A percentile compares a stretch with the other conserved stretches of the same genome.
These are phyloP conservation scores for Xerus inauris DNA, from an alignment of 2,113 vertebrate genomes.

Conservation along the genomic window DNA sequence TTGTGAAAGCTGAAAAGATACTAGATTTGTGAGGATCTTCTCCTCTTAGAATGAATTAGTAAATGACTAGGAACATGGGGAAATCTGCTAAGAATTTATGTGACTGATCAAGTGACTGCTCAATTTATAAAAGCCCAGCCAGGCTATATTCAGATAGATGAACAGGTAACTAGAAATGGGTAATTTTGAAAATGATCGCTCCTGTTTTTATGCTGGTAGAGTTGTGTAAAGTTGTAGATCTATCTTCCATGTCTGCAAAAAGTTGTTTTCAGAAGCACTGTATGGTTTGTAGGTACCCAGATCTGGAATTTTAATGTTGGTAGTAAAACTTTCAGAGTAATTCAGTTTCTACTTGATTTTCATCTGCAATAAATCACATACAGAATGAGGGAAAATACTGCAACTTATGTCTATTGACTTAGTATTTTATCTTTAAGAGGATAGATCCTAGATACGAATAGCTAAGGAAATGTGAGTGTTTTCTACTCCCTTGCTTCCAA, in stretches of 20 bases:
- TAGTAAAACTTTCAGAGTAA: slow-evolving; percentile 88
- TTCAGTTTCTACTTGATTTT: slow-evolving; percentile 89
- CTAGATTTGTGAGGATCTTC: slow-evolving; percentile 75
- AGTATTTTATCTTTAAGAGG: slow-evolving; percentile 87
- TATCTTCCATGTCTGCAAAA: background rate
- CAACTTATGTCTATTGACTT: slow-evolving; percentile 90
- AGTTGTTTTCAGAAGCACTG: slow-evolving; percentile 78
- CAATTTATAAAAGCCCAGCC: slow-evolving; percentile 67
- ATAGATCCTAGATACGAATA: slow-evolving; percentile 83
- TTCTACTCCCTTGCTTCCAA: slow-evolving; percentile 85
- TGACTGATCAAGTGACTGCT: slow-evolving; percentile 35
- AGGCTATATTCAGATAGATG: slow-evolving; percentile 58
- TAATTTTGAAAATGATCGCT: slow-evolving; percentile 63
- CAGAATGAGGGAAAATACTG: slow-evolving; percentile 90
- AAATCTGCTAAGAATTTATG: slow-evolving; percentile 20
- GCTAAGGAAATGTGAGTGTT: slow-evolving; percentile 84
- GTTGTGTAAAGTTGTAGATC: background rate
- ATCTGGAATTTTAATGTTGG: slow-evolving; percentile 89
- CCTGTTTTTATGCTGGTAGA: slow-evolving; percentile 62
- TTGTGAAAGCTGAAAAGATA: slow-evolving; percentile 76
- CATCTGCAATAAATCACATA: slow-evolving; percentile 93
- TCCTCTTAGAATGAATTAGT: slow-evolving; percentile 70
- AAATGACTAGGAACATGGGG: slow-evolving; percentile 41
- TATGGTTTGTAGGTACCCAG: slow-evolving; percentile 75
- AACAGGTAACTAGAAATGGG: slow-evolving; percentile 57